phyloP scores from a whole-genome alignment of 2,888 invertebrate species.

The Rhorus exstirpatorius region DNA sequence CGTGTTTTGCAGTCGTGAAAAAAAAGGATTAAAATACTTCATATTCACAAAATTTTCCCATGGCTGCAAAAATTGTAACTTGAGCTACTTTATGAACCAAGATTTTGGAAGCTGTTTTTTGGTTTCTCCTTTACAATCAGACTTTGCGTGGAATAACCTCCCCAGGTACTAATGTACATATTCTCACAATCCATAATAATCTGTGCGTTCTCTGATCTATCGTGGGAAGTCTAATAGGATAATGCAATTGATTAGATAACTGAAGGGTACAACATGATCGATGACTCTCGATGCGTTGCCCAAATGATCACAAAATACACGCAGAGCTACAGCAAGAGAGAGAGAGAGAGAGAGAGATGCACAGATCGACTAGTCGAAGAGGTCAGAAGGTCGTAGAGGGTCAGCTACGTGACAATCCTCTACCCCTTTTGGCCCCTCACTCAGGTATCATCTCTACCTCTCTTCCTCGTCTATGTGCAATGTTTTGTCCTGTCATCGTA shows the following conservation, averaged over 20 bases:
- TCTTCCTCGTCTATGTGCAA: not conserved
- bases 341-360: too few relatives aligned
- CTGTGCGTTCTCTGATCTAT: not conserved
- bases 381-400: conserved; percentile 69
- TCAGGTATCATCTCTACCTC: not conserved
- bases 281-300: conserved; percentile 41
- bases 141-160: not conserved
- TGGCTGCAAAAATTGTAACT: too few relatives aligned
- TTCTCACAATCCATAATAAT: conserved; percentile 5
- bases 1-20: too few relatives aligned
- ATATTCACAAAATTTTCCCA: too few relatives aligned
- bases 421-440: conserved; percentile 11
- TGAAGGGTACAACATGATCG: conserved; percentile 45
- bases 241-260: conserved; percentile 48
- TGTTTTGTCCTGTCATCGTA: not conserved
- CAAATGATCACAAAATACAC: conserved; percentile 47
- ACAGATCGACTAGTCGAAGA: conserved; percentile 43
- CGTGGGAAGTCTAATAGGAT: not conserved
- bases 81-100: too few relatives aligned
- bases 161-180: not conserved
- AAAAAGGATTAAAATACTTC: too few relatives aligned
- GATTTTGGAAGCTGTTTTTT: too few relatives aligned
- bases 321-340: not conserved
- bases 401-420: conserved; percentile 65
- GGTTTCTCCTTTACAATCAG: too few relatives aligned